Conservation (phyloP, 2,888 invertebrate genomes). For the Isotomurus palustris region DNA sequence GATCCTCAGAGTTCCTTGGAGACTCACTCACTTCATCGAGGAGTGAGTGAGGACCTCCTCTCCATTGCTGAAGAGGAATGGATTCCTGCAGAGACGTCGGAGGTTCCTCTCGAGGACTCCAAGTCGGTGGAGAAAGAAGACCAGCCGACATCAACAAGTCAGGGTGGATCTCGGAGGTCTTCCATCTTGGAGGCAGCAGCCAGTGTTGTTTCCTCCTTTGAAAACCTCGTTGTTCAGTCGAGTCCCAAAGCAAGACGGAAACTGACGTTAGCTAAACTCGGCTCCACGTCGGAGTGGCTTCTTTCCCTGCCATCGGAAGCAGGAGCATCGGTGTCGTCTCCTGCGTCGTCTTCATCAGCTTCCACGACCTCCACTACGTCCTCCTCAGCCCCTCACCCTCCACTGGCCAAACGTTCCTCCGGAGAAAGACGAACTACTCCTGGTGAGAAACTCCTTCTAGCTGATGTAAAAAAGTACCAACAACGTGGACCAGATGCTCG, state of each 20-base stretch:
- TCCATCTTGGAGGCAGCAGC: conserved; percentile 62
- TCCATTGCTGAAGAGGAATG: not conserved
- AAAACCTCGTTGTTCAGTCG: conserved; percentile 58
- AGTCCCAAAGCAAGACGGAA: conserved; percentile 58
- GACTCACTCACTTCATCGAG: not conserved
- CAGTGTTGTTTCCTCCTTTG: conserved; percentile 61
- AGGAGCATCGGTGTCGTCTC: not conserved
- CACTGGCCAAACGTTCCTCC: not conserved
- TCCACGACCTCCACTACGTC: conserved; percentile 20
- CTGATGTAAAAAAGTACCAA: conserved; percentile 35
- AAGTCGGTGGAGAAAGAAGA: too few species aligned
- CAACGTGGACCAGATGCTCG: conserved; percentile 36
- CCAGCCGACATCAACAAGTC: too few species aligned
- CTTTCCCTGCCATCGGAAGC: conserved; percentile 52
- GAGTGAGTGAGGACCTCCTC: not conserved
- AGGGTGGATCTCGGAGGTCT: conserved; percentile 8
- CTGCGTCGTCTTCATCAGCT: conserved; percentile 15
- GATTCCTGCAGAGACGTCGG: too few species aligned
- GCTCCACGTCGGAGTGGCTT: conserved; percentile 50
- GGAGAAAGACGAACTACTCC: conserved; percentile 16
- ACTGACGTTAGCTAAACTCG: conserved; percentile 47
- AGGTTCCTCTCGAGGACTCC: too few species aligned
- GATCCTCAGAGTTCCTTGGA: not conserved
- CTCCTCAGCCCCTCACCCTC: conserved; percentile 1
- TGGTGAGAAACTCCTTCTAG: conserved; percentile 35